A percentile compares a stretch with the other conserved stretches of the same genome.
Evolutionary conservation across 2,113 vertebrate genomes (phyloP).

Genomic region (Agapornis roseicollis): DNA sequence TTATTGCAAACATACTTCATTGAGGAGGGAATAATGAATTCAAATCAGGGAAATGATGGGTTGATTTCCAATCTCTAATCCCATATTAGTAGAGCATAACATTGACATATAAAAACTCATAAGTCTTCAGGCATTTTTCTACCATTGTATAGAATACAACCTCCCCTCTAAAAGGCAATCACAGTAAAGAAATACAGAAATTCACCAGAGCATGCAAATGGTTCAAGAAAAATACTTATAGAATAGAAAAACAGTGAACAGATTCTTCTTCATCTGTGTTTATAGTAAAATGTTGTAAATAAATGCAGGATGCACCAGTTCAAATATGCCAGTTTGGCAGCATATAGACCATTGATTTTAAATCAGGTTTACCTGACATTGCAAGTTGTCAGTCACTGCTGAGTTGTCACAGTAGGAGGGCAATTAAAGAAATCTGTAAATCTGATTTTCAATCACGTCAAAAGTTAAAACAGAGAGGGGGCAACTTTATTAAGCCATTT

Average conservation of each 20-base stretch:
- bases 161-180: background rate
- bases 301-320: background rate
- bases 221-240: background rate
- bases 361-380: background rate
- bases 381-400: background rate
- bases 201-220: background rate
- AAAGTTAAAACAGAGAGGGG: background rate
- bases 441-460: background rate
- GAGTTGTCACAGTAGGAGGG: background rate
- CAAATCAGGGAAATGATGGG: background rate
- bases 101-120: background rate
- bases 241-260: background rate
- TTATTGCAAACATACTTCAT: background rate
- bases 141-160: background rate
- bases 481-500: background rate
- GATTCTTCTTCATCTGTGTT: conserved; percentile 35
- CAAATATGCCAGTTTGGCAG: conserved; percentile 20
- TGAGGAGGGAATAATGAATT: background rate
- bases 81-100: background rate
- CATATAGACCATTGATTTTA: background rate
- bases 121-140: background rate
- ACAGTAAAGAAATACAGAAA: background rate
- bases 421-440: background rate
- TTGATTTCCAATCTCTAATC: background rate
- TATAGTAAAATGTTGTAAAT: conserved; percentile 6